Percentiles rank a stretch among this genome's conserved stretches.
Evolutionary conservation across 2,113 vertebrate genomes (phyloP).

Genomic region (Alethe diademata): DNA sequence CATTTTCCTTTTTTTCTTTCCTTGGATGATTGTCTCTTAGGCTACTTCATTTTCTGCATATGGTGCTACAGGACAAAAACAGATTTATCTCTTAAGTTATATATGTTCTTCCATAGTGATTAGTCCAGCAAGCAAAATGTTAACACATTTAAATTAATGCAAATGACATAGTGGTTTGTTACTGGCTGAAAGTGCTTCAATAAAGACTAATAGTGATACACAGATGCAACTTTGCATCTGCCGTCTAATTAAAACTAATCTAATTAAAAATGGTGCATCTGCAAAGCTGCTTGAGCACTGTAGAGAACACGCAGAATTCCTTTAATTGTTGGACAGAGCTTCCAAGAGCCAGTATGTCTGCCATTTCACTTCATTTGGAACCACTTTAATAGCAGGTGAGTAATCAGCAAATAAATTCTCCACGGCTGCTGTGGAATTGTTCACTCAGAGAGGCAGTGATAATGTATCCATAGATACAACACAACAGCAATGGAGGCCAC

Average conservation of each 20-base stretch:
- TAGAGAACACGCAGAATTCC: not conserved
- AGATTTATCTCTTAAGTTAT: not conserved
- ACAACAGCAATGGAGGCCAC: not conserved
- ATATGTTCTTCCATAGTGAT: not conserved
- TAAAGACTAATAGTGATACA: not conserved
- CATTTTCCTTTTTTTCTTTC: slow-evolving; percentile 3
- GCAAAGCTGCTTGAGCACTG: slow-evolving; percentile 3
- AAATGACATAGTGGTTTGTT: not conserved
- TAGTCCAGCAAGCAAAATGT: slow-evolving; percentile 26
- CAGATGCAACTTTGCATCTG: slow-evolving; percentile 32
- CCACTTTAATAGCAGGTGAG: slow-evolving; percentile 27
- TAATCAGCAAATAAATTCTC: slow-evolving; percentile 32
- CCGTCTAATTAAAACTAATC: slow-evolving; percentile 55
- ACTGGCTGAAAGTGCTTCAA: slow-evolving; percentile 10
- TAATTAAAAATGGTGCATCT: slow-evolving; percentile 40
- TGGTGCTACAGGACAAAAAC: not conserved
- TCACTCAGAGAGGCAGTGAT: slow-evolving; percentile 14
- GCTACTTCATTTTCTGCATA: not conserved
- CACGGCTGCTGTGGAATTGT: not conserved
- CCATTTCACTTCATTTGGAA: slow-evolving; percentile 33
- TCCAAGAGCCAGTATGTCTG: slow-evolving; percentile 6
- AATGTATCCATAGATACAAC: not conserved
- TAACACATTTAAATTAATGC: slow-evolving; percentile 11
- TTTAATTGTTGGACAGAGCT: slow-evolving; percentile 1
- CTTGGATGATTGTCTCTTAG: not conserved